Conservation (phyloP, 1,140 invertebrate species). For the Tetramorium parvispinum region DNA sequence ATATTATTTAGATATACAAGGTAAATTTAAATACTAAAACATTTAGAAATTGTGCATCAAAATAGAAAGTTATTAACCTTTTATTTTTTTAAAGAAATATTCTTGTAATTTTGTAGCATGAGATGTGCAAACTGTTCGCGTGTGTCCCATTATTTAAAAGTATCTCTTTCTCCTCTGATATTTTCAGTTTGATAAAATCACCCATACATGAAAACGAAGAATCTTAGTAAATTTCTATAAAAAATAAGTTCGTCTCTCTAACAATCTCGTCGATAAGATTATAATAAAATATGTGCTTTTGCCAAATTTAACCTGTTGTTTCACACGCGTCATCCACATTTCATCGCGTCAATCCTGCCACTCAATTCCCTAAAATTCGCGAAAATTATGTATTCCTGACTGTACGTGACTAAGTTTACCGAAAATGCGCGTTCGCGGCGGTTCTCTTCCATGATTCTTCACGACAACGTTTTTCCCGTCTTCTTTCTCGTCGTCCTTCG, state of each 20-base stretch:
- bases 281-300: slow-evolving; percentile 45
- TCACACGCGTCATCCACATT: slow-evolving; percentile 23
- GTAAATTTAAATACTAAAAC: neutral
- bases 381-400: neutral
- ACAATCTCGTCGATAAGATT: slow-evolving; percentile 6
- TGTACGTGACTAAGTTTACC: neutral
- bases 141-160: neutral
- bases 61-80: neutral
- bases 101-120: neutral
- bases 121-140: slow-evolving; percentile 16
- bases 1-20: neutral
- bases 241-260: neutral
- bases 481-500: slow-evolving; percentile 67
- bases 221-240: neutral
- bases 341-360: neutral
- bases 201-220: neutral
- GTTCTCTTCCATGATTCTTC: neutral
- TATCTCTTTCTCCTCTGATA: neutral
- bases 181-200: neutral
- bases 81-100: neutral
- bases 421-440: neutral
- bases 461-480: slow-evolving; percentile 31
- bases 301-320: slow-evolving; percentile 14
- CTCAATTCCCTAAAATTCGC: slow-evolving; percentile 3
- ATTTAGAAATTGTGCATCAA: neutral